Base-by-base conservation (phyloP, 2,888 invertebrate species). In the Lissonota sp. region DNA sequence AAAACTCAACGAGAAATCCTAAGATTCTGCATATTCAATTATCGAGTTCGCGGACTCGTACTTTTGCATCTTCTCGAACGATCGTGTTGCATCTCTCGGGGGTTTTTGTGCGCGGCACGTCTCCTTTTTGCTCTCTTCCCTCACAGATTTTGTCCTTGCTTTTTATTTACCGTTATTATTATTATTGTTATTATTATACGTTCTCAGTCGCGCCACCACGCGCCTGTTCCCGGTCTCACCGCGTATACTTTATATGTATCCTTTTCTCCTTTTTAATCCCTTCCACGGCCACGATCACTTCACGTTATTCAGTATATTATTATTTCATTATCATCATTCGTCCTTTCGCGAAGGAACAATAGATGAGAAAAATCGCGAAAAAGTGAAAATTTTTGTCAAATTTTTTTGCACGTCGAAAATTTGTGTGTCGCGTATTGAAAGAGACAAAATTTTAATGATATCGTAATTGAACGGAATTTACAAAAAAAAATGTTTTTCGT, bases 41-140 rank as follows among this genome's bases (percentile, higher is more conserved):
- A 26, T 26, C 26, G 26, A 26, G 26, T 26, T 26, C 26, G 26
- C 26, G 26, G 26, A 26, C 26, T 26, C 26, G 26, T 26, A 26
- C 26, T 26, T 26, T 26, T 26, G 26, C 26, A 26, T 26, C 26
- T 26, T 26, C 26, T 3, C 26, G 26, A 26, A 26, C 26, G 26
- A 26, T 3, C 26, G 26, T 26, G 26, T 26, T 26, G 26, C 26
- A 26, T 26, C 26, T 26, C 26, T 26, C 26, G 55, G 49, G 75
- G 70, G 55, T 81, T 73, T 74, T 40, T 74, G 46, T 62, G 71
- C 64, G 66, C 58, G 64, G 63, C 73, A 44, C 73, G 64, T 73
- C 55, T 67, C 49, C 66, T 58, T 66, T 51, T n/a, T n/a, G n/a
- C n/a, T 44, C 57, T 26, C 57, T 75, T 60, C 55, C 66, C 49